These are phyloP conservation scores for Diadromus collaris DNA, from an alignment of 2,888 invertebrate species.

Conservation along the genomic window DNA sequence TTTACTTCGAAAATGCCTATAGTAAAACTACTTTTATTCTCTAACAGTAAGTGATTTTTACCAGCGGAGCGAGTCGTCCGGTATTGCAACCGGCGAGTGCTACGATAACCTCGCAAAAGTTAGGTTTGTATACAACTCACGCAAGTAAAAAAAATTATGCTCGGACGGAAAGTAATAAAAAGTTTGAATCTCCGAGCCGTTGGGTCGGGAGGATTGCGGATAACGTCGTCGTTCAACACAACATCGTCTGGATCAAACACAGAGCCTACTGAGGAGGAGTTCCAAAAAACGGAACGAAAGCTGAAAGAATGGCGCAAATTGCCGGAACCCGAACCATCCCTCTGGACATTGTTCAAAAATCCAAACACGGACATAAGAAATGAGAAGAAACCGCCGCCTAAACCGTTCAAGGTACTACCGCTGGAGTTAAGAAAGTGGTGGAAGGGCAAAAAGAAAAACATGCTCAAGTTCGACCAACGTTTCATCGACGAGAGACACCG, in stretches of 20 bases:
- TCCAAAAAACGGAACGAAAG: neutral
- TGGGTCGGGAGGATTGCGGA: neutral
- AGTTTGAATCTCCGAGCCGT: neutral
- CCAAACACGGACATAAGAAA: too few relatives aligned
- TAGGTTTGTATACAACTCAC: neutral
- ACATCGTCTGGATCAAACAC: neutral
- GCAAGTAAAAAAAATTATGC: constrained; percentile 12
- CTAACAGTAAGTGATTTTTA: neutral
- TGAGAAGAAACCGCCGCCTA: neutral
- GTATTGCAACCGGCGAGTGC: neutral
- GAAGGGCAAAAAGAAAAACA: constrained; percentile 80
- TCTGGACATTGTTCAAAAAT: neutral
- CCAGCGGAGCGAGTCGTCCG: neutral
- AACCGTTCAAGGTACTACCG: neutral
- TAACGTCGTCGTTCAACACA: constrained; percentile 9
- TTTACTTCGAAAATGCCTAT: neutral
- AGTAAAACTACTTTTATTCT: neutral
- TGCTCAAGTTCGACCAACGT: constrained; percentile 83
- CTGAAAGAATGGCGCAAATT: constrained; percentile 50
- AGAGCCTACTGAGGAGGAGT: neutral
- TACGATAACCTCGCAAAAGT: constrained; percentile 28
- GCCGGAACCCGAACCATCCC: neutral
- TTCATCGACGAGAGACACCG: constrained; percentile 83
- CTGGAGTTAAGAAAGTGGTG: constrained; percentile 83
- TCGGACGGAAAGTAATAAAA: constrained; percentile 15